Base-by-base conservation (phyloP, 2,113 vertebrate genomes). In the Sula dactylatra region DNA sequence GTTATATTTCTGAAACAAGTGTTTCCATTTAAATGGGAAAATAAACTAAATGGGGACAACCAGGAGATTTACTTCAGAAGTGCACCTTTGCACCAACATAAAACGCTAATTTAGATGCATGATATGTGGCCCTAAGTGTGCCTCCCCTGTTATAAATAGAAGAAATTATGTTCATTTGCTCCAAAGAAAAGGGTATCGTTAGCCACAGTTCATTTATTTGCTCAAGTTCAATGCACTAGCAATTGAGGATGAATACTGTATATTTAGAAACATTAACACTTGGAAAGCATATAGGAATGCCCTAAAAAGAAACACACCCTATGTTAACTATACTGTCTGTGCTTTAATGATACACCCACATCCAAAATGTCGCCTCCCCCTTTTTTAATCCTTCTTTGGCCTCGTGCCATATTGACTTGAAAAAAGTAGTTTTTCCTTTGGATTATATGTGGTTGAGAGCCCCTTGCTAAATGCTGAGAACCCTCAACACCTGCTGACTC, bases 321-420 rank as follows among this genome's bases (percentile, higher is more conserved):
- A 84, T 96, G 91, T 97, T 95, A 96, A 64, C 96, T 92, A 95
- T 84, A 79, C 73, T 95, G 61, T 47, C 76, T 94, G 44, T 87
- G 86, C 81, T 94, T 95, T 95, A 97, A 96, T 95, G 96, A 94
- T 94, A 77, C 86, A 89, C 95, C 91, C 93, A 94, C 88, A 1
- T 82, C 77, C 97, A 95, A 49, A 97, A 97, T 97, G 96, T 95
- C 79, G 69, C 86, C 83, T 93, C 81, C 90, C 82, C 94, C 78
- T 82, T 95, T 95, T 97, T 94, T 45, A 92, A 94, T 93, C 70
- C 78, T 89, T 79, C 62, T 69, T 90, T 95, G 93, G 93, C 91
- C 4, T 34, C 0, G 0, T 52, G 91, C 94, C 97, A 93, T 7
- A 1, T 36, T 56, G 79, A 85, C 73, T 93, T 62, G 56, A 74